Conservation (phyloP, 2,113 vertebrate species). For the Phocoena phocoena region DNA sequence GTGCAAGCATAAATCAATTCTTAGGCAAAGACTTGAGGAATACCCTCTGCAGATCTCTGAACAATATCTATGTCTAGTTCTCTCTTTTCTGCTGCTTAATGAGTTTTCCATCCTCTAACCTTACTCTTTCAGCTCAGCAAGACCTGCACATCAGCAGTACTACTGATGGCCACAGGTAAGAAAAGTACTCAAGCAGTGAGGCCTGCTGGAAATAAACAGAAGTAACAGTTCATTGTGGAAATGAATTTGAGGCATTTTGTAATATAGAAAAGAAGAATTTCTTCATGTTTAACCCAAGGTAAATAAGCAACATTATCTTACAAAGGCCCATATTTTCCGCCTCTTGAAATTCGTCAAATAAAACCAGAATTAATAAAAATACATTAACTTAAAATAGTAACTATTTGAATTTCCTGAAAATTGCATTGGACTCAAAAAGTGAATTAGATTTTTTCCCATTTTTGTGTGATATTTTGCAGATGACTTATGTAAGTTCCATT, state of each 20-base stretch:
- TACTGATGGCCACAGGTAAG: background rate
- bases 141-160: background rate
- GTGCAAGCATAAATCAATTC: background rate
- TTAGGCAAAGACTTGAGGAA: background rate
- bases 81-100: background rate
- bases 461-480: background rate
- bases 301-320: background rate
- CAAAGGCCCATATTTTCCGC: background rate
- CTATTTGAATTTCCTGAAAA: conserved; percentile 14
- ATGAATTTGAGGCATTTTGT: background rate
- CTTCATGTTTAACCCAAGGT: background rate
- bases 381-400: background rate
- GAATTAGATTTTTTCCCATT: background rate
- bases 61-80: background rate
- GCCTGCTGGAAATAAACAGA: background rate
- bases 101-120: background rate
- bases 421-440: background rate
- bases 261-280: background rate
- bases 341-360: background rate
- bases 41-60: background rate
- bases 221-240: background rate
- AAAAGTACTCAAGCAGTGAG: background rate
- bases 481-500: background rate
- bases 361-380: background rate
- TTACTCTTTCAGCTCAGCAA: background rate